Base-by-base conservation (phyloP, 1,140 invertebrate species). In the Tetragonula clypearis region DNA sequence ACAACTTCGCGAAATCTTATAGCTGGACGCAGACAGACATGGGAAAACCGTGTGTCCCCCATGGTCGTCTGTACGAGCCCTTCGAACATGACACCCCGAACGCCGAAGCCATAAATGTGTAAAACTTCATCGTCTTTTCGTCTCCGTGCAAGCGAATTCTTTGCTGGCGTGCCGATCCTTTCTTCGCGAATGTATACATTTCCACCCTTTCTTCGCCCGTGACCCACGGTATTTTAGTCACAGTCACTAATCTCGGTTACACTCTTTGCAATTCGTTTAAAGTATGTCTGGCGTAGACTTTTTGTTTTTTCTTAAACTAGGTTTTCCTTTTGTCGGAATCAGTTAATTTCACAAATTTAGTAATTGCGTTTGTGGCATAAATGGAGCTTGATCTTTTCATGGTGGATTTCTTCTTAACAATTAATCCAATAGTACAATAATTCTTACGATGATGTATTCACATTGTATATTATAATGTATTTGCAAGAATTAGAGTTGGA, bases 1-100 rank as follows among this genome's bases (percentile, higher is more conserved):
- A 89, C 82, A 89, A 90, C 88, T 90, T 90, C 86, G 72, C 82
- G 88, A 90, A 89, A 89, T 89, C 88, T 89, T 90, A 89, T 55
- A 89, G 87, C 82, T 87, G 87, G 87, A 80, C 79, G 84, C 62
- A 65, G 74, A 66, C 68, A 72, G 74, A 66, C 68, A 72, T 21
- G 58, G 23, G 30, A 49, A 53, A 76, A 17, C 71, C 66, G 21
- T 9, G 62, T 15, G 2, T 19, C 49, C 66, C 66, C 58, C 80
- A 49, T 77, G 26, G 26, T 35, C 26, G 14, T 15, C 14, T 6
- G 41, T 62, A 2, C 56, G 15, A n/a, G 9, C 23, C 14, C 11
- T 56, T 41, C n/a, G 62, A 23, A n/a, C 35, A 26, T 8, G 15
- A 35, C 23, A 53, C 19, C 23, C 14, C 17, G n/a, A 53, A 41